Conservation (phyloP, 2,113 vertebrate genomes). For the Uria lomvia region DNA sequence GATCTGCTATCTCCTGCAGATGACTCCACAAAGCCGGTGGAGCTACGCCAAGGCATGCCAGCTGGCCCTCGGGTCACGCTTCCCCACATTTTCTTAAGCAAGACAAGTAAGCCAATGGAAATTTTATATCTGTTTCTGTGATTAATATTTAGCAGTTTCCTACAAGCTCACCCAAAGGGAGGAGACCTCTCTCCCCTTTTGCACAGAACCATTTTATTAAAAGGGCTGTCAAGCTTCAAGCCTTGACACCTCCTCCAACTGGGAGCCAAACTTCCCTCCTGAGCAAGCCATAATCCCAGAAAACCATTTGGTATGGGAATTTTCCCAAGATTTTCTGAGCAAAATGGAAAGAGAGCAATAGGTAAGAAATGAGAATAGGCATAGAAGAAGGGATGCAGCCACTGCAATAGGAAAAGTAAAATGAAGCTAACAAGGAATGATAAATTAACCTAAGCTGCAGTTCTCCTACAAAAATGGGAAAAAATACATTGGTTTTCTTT, state of each 20-base stretch:
- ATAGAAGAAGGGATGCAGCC: not conserved
- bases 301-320: not conserved
- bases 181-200: not conserved
- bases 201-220: not conserved
- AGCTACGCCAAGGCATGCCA: not conserved
- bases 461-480: not conserved
- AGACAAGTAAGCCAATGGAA: not conserved
- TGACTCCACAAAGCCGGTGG: rapidly evolving
- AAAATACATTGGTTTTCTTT: not conserved
- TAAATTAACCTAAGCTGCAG: not conserved
- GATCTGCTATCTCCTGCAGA: not conserved
- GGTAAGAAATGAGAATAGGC: not conserved
- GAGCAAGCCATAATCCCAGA: not conserved
- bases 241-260: rapidly evolving
- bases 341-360: not conserved
- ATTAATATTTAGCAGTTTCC: not conserved
- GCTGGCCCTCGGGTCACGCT: not conserved
- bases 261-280: not conserved
- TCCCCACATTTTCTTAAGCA: not conserved
- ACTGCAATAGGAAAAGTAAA: not conserved
- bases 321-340: not conserved
- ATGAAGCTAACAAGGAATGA: not conserved
- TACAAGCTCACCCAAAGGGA: not conserved
- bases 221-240: not conserved
- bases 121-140: not conserved